phyloP scores from a whole-genome alignment of 2,888 invertebrate species.

The Xestia rhomboidea region DNA sequence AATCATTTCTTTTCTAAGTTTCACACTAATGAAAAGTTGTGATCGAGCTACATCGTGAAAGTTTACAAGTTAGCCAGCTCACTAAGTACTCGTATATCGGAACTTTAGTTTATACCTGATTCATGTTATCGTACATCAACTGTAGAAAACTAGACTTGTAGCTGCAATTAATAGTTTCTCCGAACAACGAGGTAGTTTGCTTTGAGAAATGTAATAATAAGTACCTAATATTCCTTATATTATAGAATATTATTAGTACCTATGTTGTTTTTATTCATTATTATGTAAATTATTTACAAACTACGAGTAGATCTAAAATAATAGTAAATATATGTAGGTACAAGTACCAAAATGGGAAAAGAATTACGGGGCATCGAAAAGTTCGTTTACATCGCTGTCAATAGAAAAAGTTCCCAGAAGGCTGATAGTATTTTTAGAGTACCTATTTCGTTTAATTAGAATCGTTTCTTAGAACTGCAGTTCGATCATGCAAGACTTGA shows the following conservation, averaged over 20 bases:
- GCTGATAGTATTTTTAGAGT: neutral
- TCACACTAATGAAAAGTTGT: slow-evolving; percentile 24
- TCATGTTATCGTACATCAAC: slow-evolving; percentile 37
- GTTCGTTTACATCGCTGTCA: neutral
- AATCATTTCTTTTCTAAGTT: slow-evolving; percentile 30
- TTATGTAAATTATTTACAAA: neutral
- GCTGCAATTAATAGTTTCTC: slow-evolving; percentile 43
- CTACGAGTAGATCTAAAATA: neutral
- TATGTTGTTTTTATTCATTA: neutral
- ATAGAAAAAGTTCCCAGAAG: neutral
- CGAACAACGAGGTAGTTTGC: neutral
- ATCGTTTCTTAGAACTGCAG: neutral
- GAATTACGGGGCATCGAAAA: neutral
- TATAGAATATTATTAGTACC: slow-evolving; percentile 3
- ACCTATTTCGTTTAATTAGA: neutral
- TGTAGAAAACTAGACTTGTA: slow-evolving; percentile 50
- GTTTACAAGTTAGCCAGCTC: slow-evolving; percentile 40
- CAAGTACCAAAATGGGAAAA: neutral
- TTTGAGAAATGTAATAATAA: neutral
- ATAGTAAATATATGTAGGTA: neutral
- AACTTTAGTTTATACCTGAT: slow-evolving; percentile 31
- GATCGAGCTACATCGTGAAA: slow-evolving; percentile 49
- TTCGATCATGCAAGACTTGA: neutral
- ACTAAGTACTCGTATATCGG: slow-evolving; percentile 1
- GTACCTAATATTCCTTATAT: neutral